Evolutionary conservation across 2,113 vertebrate species (phyloP), one percentile per base, ranked within the genome.

Genomic region (Neolamprologus tretocephalus): DNA sequence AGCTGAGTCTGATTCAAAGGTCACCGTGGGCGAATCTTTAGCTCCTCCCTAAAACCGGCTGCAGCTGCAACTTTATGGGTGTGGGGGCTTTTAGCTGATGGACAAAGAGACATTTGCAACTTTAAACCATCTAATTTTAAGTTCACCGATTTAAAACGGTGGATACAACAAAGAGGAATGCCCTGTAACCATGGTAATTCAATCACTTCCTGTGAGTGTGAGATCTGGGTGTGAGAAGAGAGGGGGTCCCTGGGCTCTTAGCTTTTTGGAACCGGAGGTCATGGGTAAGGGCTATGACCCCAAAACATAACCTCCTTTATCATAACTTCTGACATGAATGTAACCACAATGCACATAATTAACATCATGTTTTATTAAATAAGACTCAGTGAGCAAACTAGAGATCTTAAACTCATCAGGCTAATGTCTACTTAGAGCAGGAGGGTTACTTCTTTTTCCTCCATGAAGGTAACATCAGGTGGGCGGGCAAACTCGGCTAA

Each of bases 401-500:
- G 11, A 23, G 19, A 40, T 23, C 35, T 40, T 40, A 68, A 68
- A 21, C 35, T 37, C 7, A 21, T 68, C 35, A 68, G 35, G 19
- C 35, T 5, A 40, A 13, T 40, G n/a, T 21, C 19, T 7, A 37
- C 61, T 66, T 35, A 21, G 17, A 66, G 61, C 61, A n/a, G 19
- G 17, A 66, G 61, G 33, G 61, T 12, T 37, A 12, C 17, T 37
- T 37, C 61, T 66, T 66, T 37, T 16, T 57, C 55, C 23, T 57
- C 23, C 23, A 57, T 57, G 55, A 57, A 16, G 7, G 3, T 28
- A 16, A 57, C 23, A 28, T 57, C 55, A 57, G 55, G 23, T 9
- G n/a, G 53, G 51, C 0, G 13, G 55, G 23, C 7, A 28, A 63
- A 63, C 28, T 63, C 28, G 0, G 58, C 58, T 11, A 33, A 19